Percentiles rank a stretch among this genome's conserved stretches.
Evolutionary conservation across 2,888 invertebrate species (phyloP).

Genomic region (Asteroscopus sphinx): DNA sequence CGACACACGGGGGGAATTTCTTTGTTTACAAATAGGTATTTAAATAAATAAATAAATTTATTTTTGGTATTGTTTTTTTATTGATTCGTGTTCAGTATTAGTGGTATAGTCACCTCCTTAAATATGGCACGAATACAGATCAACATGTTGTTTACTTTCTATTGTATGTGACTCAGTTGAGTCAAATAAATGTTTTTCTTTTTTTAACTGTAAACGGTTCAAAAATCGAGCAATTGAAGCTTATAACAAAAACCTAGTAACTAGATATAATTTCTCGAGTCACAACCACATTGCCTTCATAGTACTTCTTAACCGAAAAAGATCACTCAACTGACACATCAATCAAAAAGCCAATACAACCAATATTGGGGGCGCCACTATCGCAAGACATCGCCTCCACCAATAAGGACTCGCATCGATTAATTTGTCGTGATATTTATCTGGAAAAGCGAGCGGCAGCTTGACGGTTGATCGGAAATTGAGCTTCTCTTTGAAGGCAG

Average conservation of each 20-base stretch:
- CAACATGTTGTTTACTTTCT: no score
- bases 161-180: no score
- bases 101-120: no score
- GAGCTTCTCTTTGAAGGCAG: slow-evolving; percentile 36
- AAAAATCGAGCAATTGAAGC: neutral
- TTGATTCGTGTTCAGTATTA: no score
- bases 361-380: slow-evolving; percentile 9
- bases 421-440: slow-evolving; percentile 60
- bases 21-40: no score
- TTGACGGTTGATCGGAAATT: slow-evolving; percentile 47
- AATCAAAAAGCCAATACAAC: slow-evolving; percentile 29
- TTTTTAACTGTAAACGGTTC: neutral
- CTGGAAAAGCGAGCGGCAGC: slow-evolving; percentile 28
- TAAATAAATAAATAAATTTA: no score
- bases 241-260: neutral
- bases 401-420: slow-evolving; percentile 37
- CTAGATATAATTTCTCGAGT: slow-evolving; percentile 2
- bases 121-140: no score
- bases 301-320: neutral
- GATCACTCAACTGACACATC: slow-evolving; percentile 27
- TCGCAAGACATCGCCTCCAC: slow-evolving; percentile 9
- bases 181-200: no score
- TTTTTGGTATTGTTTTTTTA: no score
- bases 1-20: no score
- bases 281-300: slow-evolving; percentile 1